These are phyloP conservation scores for Pogoniulus pusillus DNA, from an alignment of 2,797 vertebrate species.

Conservation along the genomic window DNA sequence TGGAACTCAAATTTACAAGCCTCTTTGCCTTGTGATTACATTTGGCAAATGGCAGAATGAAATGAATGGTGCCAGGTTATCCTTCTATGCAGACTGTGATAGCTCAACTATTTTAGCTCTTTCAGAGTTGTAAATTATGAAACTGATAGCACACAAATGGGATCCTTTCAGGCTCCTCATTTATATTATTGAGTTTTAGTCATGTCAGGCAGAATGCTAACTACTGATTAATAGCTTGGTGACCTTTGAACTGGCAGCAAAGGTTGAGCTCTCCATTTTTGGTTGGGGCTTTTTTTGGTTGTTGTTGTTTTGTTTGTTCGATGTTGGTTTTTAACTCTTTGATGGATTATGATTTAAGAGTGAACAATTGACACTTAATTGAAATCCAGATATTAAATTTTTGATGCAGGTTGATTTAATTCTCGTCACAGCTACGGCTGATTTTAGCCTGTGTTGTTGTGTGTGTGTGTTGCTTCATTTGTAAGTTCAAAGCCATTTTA, in stretches of 20 bases:
- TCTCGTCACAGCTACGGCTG: conserved; percentile 42
- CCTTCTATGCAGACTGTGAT: conserved; percentile 13
- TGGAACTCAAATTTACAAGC: conserved; percentile 12
- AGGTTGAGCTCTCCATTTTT: conserved; percentile 38
- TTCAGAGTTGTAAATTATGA: conserved; percentile 55
- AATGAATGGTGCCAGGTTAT: conserved; percentile 66
- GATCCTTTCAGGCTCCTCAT: conserved; percentile 72
- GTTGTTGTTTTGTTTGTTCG: too few relatives aligned
- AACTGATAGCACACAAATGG: conserved; percentile 70
- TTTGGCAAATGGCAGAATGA: conserved; percentile 59
- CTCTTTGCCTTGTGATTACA: conserved; percentile 37
- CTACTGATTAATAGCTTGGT: conserved; percentile 75
- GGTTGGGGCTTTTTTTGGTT: too few relatives aligned
- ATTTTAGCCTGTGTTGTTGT: conserved; percentile 36
- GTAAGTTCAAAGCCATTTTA: conserved; percentile 20
- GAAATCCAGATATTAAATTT: conserved; percentile 68
- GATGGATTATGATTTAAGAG: conserved; percentile 61
- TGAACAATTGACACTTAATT: conserved; percentile 75
- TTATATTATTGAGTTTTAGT: conserved; percentile 77
- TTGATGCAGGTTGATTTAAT: conserved; percentile 58
- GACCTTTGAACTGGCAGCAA: conserved; percentile 61
- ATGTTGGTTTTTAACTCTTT: conserved; percentile 1
- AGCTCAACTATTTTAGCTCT: conserved; percentile 61
- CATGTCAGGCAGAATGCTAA: conserved; percentile 70
- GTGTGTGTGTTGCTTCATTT: neutral